Evolutionary conservation across 2,888 invertebrate genomes (phyloP), one percentile per base, ranked within the genome.

Genomic region (Caenorhabditis sp.): DNA sequence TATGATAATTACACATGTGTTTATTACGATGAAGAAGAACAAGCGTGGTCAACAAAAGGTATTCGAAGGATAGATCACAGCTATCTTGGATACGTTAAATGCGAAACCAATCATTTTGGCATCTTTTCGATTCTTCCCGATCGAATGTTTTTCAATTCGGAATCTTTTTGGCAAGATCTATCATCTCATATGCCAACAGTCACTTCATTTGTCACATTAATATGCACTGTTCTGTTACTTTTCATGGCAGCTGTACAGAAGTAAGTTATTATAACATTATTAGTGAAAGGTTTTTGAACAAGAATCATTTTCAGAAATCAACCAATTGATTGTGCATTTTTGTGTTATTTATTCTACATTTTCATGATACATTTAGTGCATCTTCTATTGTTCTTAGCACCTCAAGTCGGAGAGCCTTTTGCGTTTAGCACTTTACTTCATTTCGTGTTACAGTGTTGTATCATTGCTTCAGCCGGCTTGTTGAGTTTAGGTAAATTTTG

Each of bases 1-100:
- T 57, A 58, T 49, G 81, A 84, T 31, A 84, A 84, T 65, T 84
- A 84, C 67, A 86, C 85, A 0, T 86, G 86, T 69, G 85, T 85
- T 21, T 78, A 69, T 57, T 86, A 78, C 58, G 85, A 86, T 65
- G 77, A 81, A 23, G 71, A 78, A 37, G 83, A 78, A 62, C 73
- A 76, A 50, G 81, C 79, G 8, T 86, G 86, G 86, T 86, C 86
- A 8, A 84, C 79, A 3, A 72, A 79, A 19, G 86, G 84, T 43
- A 78, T 87, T 51, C 73, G 77, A 58, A 67, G 73, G 37, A 70
- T 82, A 12, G 69, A 76, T 62, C 65, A 67, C 17, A 63, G 63
- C 24, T 66, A 76, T 53, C 71, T 81, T 53, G 85, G 84, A n/a
- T 83, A 80, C 55, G 80, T 85, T 5, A 74, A 82, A 23, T 85